A percentile compares a stretch with the other conserved stretches of the same genome.
These are phyloP conservation scores for Axea sp. DNA, from an alignment of 2,888 invertebrate species.

Conservation along the genomic window DNA sequence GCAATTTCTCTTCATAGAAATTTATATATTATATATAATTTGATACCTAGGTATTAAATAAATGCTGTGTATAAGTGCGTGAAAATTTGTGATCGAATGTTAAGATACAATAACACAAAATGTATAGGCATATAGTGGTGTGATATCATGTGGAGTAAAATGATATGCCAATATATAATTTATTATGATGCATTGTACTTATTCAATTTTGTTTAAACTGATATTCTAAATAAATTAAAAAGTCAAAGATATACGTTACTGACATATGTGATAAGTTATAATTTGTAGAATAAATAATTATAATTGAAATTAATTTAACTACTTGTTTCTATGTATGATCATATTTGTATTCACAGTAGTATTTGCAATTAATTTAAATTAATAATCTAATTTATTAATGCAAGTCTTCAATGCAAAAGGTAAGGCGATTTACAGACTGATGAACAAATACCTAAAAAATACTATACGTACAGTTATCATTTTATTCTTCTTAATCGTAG, in stretches of 20 bases:
- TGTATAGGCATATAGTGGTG: slow-evolving; percentile 17
- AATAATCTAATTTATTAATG: too few species aligned
- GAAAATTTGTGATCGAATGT: slow-evolving; percentile 40
- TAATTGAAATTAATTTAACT: too few species aligned
- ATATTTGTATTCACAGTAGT: too few species aligned
- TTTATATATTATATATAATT: slow-evolving; percentile 58
- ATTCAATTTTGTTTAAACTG: slow-evolving; percentile 3
- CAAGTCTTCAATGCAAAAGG: too few species aligned
- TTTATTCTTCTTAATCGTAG: slow-evolving; percentile 34
- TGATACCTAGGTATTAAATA: slow-evolving; percentile 54
- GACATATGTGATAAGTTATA: slow-evolving; percentile 2
- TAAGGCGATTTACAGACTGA: too few species aligned
- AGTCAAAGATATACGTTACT: neutral
- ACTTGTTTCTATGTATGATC: too few species aligned
- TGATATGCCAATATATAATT: slow-evolving; percentile 29
- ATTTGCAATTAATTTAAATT: too few species aligned
- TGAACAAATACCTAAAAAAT: too few species aligned
- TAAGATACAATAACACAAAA: slow-evolving; percentile 45
- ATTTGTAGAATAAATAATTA: slow-evolving; percentile 17
- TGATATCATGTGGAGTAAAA: slow-evolving; percentile 33
- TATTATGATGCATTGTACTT: slow-evolving; percentile 5
- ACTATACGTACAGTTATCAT: too few species aligned
- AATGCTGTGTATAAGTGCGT: slow-evolving; percentile 37
- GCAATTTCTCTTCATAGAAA: slow-evolving; percentile 51
- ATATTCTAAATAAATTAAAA: neutral